Percentiles rank a stretch among this genome's conserved stretches.
Conservation (phyloP, 2,113 vertebrate genomes). For the Phalacrocorax brasilianus region DNA sequence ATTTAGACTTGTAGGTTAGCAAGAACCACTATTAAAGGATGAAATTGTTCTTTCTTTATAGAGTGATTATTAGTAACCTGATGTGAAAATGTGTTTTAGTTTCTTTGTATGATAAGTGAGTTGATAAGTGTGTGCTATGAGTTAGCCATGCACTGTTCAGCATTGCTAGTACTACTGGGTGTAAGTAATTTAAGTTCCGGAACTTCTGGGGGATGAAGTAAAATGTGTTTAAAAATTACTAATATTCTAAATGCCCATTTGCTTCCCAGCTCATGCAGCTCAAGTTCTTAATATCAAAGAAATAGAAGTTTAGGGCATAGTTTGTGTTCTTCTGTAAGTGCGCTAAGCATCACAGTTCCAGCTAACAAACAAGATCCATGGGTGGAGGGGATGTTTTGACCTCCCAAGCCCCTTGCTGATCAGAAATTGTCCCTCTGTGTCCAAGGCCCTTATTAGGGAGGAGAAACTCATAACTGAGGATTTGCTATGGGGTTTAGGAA, state of each 20-base stretch:
- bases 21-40: background rate
- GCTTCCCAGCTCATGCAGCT: background rate
- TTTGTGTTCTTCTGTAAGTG: background rate
- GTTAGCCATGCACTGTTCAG: background rate
- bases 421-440: background rate
- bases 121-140: background rate
- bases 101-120: background rate
- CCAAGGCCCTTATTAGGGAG: background rate
- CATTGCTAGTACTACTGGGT: background rate
- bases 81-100: background rate
- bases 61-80: background rate
- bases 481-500: background rate
- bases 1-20: background rate
- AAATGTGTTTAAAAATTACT: background rate
- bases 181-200: background rate
- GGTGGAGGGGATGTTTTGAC: background rate
- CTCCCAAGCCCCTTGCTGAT: background rate
- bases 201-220: background rate
- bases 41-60: background rate
- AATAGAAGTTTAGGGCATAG: background rate
- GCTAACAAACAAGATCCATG: background rate
- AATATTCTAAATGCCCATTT: background rate
- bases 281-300: background rate
- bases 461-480: background rate
- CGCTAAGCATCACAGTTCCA: rapidly evolving